Evolutionary conservation across 2,888 invertebrate species (phyloP).

Genomic region (Tethea ocularis): DNA sequence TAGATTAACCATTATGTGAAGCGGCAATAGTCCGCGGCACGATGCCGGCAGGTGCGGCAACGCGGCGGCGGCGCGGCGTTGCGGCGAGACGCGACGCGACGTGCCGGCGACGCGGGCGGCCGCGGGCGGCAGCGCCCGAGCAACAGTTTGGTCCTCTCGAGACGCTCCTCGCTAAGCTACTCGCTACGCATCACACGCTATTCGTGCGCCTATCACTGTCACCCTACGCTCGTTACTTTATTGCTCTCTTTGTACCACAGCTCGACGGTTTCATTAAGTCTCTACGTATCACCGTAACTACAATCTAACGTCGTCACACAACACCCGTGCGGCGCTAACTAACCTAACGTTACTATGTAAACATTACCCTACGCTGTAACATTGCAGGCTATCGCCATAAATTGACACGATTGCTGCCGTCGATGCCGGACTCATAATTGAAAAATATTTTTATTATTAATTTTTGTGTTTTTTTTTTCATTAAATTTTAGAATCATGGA

Average conservation of each 20-base stretch:
- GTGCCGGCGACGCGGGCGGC: conserved; percentile 8
- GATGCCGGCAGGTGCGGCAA: not conserved
- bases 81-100: not conserved
- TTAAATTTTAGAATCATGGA: conserved; percentile 52
- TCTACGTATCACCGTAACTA: conserved; percentile 81
- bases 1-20: conserved; percentile 1
- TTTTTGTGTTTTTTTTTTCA: conserved; percentile 44
- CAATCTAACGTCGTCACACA: conserved; percentile 59
- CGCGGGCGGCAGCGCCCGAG: conserved; percentile 36
- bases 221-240: conserved; percentile 68
- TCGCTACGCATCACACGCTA: conserved; percentile 64
- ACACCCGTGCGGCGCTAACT: conserved; percentile 59
- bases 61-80: not conserved
- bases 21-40: not conserved
- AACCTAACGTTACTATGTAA: conserved; percentile 60
- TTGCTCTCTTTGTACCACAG: conserved; percentile 81
- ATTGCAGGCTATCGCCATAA: conserved; percentile 71
- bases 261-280: conserved; percentile 81
- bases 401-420: conserved; percentile 70
- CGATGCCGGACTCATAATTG: conserved; percentile 66
- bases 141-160: conserved; percentile 66
- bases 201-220: conserved; percentile 57
- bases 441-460: conserved; percentile 61
- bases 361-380: conserved; percentile 66
- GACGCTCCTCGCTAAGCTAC: conserved; percentile 44